Base-by-base conservation (phyloP, 2,797 vertebrate genomes). In the Synanceia verrucosa region DNA sequence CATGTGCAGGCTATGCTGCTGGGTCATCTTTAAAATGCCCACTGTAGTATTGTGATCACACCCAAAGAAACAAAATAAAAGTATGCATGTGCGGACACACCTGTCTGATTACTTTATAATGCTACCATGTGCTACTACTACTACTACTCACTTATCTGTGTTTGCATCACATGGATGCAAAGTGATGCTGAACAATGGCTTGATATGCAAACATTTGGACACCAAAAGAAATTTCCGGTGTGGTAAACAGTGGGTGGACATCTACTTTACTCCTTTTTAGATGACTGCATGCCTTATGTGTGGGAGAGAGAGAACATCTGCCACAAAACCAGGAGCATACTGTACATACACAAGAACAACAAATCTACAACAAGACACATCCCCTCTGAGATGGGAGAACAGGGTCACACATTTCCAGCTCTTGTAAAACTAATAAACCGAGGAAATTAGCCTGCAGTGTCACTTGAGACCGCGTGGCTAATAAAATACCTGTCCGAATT, bases 371-470 rank as follows among this genome's bases (percentile, higher is more conserved):
- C 62, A 53, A 23, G 44, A 73, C 37, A 4, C 24, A 33, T n/a
- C 44, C 56, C 62, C 41, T 50, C 3, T 0, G 65, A 84, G 75
- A 72, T 51, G 48, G 48, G 51, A 46, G 66, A 65, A 36, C 52
- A n/a, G 62, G 70, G 65, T 66, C 67, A 74, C 60, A 66, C 37
- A 24, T 72, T 61, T 60, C 50, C 52, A 63, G 70, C 62, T 71
- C 58, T 59, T 69, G 71, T 79, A 79, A 83, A 83, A 71, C 72
- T 48, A 87, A 87, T 76, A 87, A 86, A 87, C 65, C 66, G 63
- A 58, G 43, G 29, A 81, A 80, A 90, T 82, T 43, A 70, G 59
- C 62, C 65, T 24, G 24, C 31, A 18, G 39, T 61, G 78, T 63
- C 79, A 53, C 19, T 41, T 33, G 73, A 71, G 68, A 82, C 57